Conservation (phyloP, 2,113 vertebrate genomes). For the Corvus cornix region DNA sequence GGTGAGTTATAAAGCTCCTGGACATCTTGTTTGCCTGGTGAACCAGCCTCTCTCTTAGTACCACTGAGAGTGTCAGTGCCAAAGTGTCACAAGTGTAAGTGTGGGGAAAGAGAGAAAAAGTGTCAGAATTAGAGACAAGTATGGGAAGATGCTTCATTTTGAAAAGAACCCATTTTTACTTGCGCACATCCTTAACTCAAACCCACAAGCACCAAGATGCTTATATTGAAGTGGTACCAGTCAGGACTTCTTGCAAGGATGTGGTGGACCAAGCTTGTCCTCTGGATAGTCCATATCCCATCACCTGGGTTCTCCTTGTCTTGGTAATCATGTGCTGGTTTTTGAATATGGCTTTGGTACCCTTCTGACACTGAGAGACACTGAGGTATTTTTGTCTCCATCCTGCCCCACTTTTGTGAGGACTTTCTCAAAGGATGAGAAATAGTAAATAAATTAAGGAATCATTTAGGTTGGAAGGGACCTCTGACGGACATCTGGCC, state of each 20-base stretch:
- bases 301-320: not conserved
- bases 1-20: constrained; percentile 61
- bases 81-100: not conserved
- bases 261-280: not conserved
- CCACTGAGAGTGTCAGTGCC: not conserved
- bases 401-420: not conserved
- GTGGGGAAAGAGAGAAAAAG: not conserved
- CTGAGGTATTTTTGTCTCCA: not conserved
- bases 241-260: not conserved
- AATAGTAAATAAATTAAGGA: not conserved
- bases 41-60: not conserved
- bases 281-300: not conserved
- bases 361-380: not conserved
- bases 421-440: not conserved
- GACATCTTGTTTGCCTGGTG: not conserved
- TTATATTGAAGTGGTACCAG: not conserved
- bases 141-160: not conserved
- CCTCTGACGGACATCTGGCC: not conserved
- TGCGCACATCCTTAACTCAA: not conserved
- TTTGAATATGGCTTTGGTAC: not conserved
- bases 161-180: not conserved
- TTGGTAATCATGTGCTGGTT: not conserved
- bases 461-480: not conserved
- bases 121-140: not conserved
- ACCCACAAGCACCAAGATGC: not conserved